These are phyloP conservation scores for Gallinago stenura DNA, from an alignment of 2,797 vertebrate genomes.

Conservation along the genomic window DNA sequence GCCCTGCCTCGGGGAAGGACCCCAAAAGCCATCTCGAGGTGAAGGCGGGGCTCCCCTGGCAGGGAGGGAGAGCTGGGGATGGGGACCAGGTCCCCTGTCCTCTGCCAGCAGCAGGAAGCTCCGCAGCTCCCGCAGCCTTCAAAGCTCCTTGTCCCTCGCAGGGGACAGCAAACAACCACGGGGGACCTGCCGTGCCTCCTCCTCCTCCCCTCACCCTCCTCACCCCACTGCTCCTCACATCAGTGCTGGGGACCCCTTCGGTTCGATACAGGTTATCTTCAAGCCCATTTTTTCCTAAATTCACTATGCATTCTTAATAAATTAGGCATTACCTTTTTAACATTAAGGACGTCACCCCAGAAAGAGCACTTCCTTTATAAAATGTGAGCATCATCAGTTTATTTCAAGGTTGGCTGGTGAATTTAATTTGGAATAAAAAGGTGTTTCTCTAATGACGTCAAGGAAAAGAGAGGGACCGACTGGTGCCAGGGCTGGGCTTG, in stretches of 20 bases:
- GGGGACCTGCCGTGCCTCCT: neutral
- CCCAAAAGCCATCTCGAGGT: conserved; percentile 26
- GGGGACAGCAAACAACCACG: neutral
- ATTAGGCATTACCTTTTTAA: neutral
- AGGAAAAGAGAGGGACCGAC: neutral
- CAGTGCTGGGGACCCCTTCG: neutral
- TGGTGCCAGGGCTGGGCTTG: neutral
- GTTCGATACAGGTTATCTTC: neutral
- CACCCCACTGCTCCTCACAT: neutral
- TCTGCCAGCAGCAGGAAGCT: conserved; percentile 57
- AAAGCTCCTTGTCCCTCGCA: conserved; percentile 54
- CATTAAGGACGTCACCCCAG: neutral
- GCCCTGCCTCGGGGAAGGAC: neutral
- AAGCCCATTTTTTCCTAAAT: neutral
- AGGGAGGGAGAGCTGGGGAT: conserved; percentile 46
- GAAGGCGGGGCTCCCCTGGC: conserved; percentile 10
- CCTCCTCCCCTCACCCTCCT: neutral
- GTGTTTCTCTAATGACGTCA: neutral
- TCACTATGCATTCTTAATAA: neutral
- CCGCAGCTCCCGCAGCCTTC: conserved; percentile 38
- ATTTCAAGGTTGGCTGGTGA: neutral
- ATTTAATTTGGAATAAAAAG: neutral
- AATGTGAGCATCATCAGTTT: fast-evolving
- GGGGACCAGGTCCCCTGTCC: conserved; percentile 46
- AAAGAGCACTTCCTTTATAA: fast-evolving